Evolutionary conservation across 2,113 vertebrate genomes (phyloP).

Genomic region (Prolemur simus): DNA sequence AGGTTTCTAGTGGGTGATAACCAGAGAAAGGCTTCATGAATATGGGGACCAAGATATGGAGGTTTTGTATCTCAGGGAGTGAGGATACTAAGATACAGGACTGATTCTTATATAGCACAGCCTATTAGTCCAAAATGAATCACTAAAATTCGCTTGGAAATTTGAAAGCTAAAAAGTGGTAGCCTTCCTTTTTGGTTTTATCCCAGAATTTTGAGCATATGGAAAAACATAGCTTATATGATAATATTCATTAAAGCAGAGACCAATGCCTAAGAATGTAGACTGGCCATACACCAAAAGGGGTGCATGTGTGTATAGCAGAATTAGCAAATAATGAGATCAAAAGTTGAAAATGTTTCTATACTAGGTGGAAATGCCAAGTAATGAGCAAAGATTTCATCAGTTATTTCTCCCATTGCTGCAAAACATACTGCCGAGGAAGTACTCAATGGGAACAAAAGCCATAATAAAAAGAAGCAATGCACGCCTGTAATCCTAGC

Average conservation of each 20-base stretch:
- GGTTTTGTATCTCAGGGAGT: constrained; percentile 6
- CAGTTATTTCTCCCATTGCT: background rate
- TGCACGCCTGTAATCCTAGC: no score
- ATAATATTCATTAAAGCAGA: background rate
- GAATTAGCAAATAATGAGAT: constrained; percentile 35
- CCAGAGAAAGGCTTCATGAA: constrained; percentile 5
- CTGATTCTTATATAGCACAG: background rate
- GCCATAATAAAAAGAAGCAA: constrained; percentile 24
- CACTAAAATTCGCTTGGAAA: constrained; percentile 5
- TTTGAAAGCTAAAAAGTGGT: constrained; percentile 25
- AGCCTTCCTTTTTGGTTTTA: constrained; percentile 19
- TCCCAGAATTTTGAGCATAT: constrained; percentile 15
- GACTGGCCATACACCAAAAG: background rate
- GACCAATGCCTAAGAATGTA: background rate
- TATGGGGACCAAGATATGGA: background rate
- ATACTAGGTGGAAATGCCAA: background rate
- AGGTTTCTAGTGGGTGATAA: constrained; percentile 9
- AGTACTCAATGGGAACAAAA: constrained; percentile 11
- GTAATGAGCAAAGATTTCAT: background rate
- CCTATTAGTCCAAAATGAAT: constrained; percentile 24
- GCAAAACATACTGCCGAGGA: background rate
- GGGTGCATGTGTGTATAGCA: background rate
- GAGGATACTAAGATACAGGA: background rate
- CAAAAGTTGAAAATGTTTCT: constrained; percentile 33
- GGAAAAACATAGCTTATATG: background rate